phyloP scores from a whole-genome alignment of 2,113 vertebrate genomes.

The Tupaia tana region DNA sequence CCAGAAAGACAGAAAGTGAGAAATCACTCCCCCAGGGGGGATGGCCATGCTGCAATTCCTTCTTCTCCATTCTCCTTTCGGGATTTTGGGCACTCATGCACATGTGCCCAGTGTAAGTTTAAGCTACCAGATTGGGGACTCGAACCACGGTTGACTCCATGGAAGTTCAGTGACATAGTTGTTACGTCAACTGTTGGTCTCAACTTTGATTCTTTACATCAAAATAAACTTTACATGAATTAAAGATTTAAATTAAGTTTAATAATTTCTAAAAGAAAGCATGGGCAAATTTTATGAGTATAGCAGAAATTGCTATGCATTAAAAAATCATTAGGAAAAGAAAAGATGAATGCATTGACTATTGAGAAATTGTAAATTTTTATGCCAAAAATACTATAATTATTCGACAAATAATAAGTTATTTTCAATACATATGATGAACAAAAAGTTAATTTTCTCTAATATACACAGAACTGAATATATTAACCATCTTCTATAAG shows the following conservation, averaged over 20 bases:
- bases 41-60: too few relatives aligned
- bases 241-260: neutral
- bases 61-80: too few relatives aligned
- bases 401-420: neutral
- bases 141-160: too few relatives aligned
- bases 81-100: too few relatives aligned
- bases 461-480: neutral
- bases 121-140: too few relatives aligned
- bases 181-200: too few relatives aligned
- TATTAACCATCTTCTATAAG: neutral
- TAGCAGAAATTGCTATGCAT: neutral
- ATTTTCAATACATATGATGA: neutral
- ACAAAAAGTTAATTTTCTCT: neutral
- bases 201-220: neutral
- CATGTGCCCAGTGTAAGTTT: too few relatives aligned
- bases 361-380: constrained; percentile 1
- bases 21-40: too few relatives aligned
- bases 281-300: neutral
- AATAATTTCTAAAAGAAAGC: neutral
- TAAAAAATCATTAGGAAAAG: neutral
- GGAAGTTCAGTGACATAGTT: too few relatives aligned
- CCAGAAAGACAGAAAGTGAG: too few relatives aligned
- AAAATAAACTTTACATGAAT: neutral
- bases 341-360: neutral
- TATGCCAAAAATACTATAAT: neutral